Conservation (phyloP, 1,140 invertebrate genomes). For the Lasaia peninsularis region DNA sequence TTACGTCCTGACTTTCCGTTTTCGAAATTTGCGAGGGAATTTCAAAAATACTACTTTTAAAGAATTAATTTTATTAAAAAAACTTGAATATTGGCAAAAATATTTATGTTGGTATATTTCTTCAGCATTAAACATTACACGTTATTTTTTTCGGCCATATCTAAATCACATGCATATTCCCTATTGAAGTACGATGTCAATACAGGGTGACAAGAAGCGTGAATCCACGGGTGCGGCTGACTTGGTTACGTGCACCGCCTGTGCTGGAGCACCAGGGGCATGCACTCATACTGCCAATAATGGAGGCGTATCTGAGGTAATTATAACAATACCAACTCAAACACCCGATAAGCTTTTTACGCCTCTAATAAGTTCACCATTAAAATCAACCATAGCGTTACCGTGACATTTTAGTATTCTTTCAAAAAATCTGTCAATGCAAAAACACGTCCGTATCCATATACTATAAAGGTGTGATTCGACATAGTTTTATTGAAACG, state of each 20-base stretch:
- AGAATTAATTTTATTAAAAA: neutral
- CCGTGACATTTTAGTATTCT: neutral
- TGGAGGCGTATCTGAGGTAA: constrained; percentile 90
- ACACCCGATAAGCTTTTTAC: constrained; percentile 21
- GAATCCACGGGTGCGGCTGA: constrained; percentile 86
- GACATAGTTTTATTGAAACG: no score
- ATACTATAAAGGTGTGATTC: no score
- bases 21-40: no score
- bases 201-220: constrained; percentile 88
- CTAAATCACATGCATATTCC: no score
- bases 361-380: constrained; percentile 11
- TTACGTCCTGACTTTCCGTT: no score
- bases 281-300: constrained; percentile 92
- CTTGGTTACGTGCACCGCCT: constrained; percentile 88
- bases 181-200: constrained; percentile 3
- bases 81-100: neutral
- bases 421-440: no score
- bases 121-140: no score
- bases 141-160: no score
- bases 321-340: constrained; percentile 22
- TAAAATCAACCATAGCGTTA: neutral
- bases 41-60: no score
- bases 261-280: constrained; percentile 84
- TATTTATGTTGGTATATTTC: no score
- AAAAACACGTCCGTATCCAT: no score